Conservation (phyloP, 2,797 vertebrate genomes). For the Spheniscus humboldti region DNA sequence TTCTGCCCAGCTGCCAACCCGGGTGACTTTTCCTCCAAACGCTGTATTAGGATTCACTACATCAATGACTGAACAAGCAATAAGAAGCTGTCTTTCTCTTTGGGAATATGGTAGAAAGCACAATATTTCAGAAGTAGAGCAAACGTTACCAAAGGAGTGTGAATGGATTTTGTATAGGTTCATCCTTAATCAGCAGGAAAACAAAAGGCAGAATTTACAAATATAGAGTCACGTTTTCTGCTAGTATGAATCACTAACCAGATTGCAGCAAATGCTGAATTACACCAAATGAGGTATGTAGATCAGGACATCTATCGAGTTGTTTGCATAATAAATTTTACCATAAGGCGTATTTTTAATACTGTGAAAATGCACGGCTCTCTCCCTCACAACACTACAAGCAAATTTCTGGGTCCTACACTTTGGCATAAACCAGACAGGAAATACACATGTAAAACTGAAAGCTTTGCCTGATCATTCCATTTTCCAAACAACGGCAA, state of each 20-base stretch:
- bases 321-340: neutral
- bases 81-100: neutral
- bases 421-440: neutral
- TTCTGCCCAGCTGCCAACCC: neutral
- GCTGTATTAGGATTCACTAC: neutral
- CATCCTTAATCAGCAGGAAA: neutral
- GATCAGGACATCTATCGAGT: neutral
- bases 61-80: neutral
- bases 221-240: neutral
- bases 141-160: neutral
- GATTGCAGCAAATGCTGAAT: neutral
- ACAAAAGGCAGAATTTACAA: neutral
- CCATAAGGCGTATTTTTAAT: neutral
- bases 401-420: neutral
- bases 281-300: neutral
- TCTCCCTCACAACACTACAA: neutral
- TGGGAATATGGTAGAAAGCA: neutral
- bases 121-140: neutral
- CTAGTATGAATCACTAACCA: neutral
- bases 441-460: fast-evolving
- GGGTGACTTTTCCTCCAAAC: neutral
- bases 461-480: neutral
- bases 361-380: neutral
- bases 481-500: neutral
- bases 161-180: neutral